Evolutionary conservation across 2,888 invertebrate species (phyloP).

Genomic region (Heliconius sara): DNA sequence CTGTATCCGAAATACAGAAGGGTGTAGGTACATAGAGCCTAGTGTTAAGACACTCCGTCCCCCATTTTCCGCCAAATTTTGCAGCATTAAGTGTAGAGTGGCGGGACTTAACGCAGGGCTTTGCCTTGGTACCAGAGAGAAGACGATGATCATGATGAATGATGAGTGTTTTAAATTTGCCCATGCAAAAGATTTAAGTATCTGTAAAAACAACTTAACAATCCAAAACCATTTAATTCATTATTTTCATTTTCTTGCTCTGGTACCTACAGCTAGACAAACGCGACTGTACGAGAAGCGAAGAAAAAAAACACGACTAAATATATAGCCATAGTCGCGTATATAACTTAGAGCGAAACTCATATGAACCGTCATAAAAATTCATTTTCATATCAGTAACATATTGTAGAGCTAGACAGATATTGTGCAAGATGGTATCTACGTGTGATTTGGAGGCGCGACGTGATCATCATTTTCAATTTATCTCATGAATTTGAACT

Average conservation of each 20-base stretch:
- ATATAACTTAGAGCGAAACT: background rate
- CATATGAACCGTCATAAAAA: background rate
- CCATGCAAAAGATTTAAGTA: too few relatives aligned
- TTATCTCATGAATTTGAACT: background rate
- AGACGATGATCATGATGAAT: too few relatives aligned
- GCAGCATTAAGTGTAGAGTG: too few relatives aligned
- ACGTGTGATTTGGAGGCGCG: conserved; percentile 12
- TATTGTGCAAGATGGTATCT: conserved; percentile 14
- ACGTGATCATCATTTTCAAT: conserved; percentile 13
- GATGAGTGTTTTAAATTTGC: too few relatives aligned
- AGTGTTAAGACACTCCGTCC: background rate
- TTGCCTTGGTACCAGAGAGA: too few relatives aligned
- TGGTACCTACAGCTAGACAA: too few relatives aligned
- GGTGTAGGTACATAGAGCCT: too few relatives aligned
- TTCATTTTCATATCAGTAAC: conserved; percentile 25
- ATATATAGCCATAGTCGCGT: background rate
- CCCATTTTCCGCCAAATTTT: background rate
- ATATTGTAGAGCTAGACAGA: conserved; percentile 7
- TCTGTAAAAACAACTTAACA: too few relatives aligned
- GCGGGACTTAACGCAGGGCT: too few relatives aligned
- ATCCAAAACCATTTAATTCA: too few relatives aligned
- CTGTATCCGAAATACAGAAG: background rate
- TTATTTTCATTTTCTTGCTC: too few relatives aligned
- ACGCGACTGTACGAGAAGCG: background rate
- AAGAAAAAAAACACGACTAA: background rate